Base-by-base conservation (phyloP, 2,888 invertebrate genomes). In the Charanyca ferruginea region DNA sequence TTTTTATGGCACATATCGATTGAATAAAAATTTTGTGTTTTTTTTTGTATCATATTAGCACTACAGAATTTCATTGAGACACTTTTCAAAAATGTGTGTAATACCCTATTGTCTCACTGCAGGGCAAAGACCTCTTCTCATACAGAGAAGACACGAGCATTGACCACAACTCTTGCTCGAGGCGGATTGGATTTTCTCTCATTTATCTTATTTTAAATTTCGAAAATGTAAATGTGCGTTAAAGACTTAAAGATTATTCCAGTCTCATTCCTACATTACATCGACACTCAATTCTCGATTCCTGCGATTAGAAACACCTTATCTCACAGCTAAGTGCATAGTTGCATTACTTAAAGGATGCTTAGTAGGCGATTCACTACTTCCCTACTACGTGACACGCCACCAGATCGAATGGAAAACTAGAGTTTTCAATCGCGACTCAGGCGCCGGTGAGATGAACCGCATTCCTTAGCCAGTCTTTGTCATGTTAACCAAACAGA, bases 401-500 rank as follows among this genome's bases (percentile, higher is more conserved):
- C 86, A 93, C 90, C 92, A 92, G 89, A 91, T 90, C 92, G 90
- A 90, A 93, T 91, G 91, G 90, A 85, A 87, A 88, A 88, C 86
- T 85, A 86, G 87, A 85, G 88, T 87, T 88, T 87, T 77, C 87
- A 87, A 89, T 89, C 81, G 84, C 85, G 71, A 82, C 79, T 70
- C 83, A 83, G 85, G 91, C 92, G 93, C 89, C 92, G 90, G 86
- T 84, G 85, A 90, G 90, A 91, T 89, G 90, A 88, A 92, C 90
- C 79, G 85, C 93, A 94, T 94, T 93, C 94, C 92, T 76, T 79
- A 74, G 83, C 84, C 79, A 85, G 85, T 87, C 91, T 91, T 94
- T 94, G 94, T 94, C 91, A 93, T 93, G 94, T 90, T 91, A 94
- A 94, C 90, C 91, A 93, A 93, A 93, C 91, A 93, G 85, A 84